Base-by-base conservation (phyloP, 2,113 vertebrate genomes). In the Ellobius talpinus region DNA sequence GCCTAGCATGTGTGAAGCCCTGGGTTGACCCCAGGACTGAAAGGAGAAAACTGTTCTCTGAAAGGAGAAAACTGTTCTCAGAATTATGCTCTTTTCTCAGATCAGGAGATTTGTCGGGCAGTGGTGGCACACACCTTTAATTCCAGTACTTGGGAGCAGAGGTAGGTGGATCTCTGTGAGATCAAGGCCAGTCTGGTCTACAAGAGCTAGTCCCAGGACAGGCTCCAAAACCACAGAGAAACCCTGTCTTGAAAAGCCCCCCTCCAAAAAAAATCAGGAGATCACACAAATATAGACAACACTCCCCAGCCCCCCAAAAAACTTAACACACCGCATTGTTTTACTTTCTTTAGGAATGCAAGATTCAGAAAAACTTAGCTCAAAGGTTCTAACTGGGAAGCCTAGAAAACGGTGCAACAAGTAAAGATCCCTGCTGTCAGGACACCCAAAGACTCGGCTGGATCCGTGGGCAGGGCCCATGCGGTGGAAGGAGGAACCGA, bases 61-160 rank as follows among this genome's bases (percentile, higher is more conserved):
- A 91, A 95, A 55, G n/a, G 23, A 93, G 87, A 86, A 93, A 88
- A 79, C 61, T 89, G 31, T 87, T 33, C 23, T 68, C 72, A 95
- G 42, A 91, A 95, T 91, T 86, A 95, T 47, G 47, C 47, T 47
- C 47, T 47, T 5, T 47, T 47, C 47, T 47, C 47, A 47, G 47
- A 47, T 47, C 47, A 47, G 47, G 47, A 47, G 47, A 47, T 47
- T 47, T 47, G 47, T 6, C 47, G 47, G 47, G 47, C 47, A 47
- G 47, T 47, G 47, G 47, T 6, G 47, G 7, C 5, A 7, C 47
- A 47, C 7, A 6, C 47, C 47, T 47, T 47, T 47, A 47, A 47
- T 47, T 47, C 47, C 47, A 47, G 47, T 8, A 47, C 47, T 47
- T 47, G 6, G 7, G 47, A 47, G 47, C 47, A 47, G 47, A 47